A percentile compares a stretch with the other conserved stretches of the same genome.
Evolutionary conservation across 2,113 vertebrate genomes (phyloP).

Genomic region (Tenebrosternarchus preto): DNA sequence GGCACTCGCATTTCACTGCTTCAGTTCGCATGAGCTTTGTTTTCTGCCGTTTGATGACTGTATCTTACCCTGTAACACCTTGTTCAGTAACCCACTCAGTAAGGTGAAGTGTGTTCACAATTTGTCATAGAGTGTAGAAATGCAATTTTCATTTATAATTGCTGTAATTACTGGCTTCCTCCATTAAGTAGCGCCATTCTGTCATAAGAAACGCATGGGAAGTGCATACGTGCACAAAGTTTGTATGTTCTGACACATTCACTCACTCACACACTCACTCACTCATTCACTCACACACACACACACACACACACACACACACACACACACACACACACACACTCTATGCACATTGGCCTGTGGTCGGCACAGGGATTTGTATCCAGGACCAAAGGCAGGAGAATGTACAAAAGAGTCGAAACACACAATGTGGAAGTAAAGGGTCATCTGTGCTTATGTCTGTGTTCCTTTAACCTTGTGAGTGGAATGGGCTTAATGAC

Average conservation of each 20-base stretch:
- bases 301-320: neutral
- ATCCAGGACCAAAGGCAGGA: conserved; percentile 42
- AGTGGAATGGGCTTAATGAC: conserved; percentile 34
- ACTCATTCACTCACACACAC: conserved; percentile 10
- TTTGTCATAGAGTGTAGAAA: conserved; percentile 2
- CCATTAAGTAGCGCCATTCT: neutral
- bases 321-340: conserved; percentile 21
- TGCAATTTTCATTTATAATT: neutral
- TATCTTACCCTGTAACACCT: conserved; percentile 16
- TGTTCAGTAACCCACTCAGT: conserved; percentile 6
- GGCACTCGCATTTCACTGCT: conserved; percentile 3
- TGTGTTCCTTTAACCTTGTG: conserved; percentile 45
- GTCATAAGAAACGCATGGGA: neutral
- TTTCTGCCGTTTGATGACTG: conserved; percentile 28
- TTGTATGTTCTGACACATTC: conserved; percentile 28
- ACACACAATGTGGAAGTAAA: conserved; percentile 21
- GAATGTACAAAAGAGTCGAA: conserved; percentile 30
- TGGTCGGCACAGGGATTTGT: conserved; percentile 37
- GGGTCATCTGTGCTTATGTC: conserved; percentile 36
- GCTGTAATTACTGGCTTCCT: conserved; percentile 12
- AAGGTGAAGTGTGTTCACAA: neutral
- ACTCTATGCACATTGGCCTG: conserved; percentile 52
- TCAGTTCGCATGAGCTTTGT: conserved; percentile 13
- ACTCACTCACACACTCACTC: too few species aligned
- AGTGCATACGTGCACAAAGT: conserved; percentile 11